Percentiles rank a stretch among this genome's conserved stretches.
Evolutionary conservation across 2,113 vertebrate species (phyloP).

Genomic region (Mionectes macconnelli): DNA sequence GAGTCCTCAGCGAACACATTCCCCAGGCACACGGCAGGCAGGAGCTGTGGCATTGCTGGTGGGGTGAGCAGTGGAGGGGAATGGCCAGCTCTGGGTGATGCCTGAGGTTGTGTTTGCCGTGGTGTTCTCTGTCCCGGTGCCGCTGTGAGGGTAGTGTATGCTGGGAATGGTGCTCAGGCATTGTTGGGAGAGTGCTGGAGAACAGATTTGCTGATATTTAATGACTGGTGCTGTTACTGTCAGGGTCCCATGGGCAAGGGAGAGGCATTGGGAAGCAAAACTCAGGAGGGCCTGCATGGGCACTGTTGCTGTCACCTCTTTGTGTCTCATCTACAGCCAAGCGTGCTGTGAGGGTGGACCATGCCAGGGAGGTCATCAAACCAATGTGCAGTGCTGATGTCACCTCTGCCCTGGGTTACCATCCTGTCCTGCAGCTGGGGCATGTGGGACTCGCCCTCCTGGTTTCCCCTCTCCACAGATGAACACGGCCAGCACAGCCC

Average conservation of each 20-base stretch:
- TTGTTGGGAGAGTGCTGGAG: background rate
- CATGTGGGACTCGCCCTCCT: accelerated
- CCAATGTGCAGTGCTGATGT: accelerated
- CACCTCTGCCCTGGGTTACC: background rate
- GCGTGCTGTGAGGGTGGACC: background rate
- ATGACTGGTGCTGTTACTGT: background rate
- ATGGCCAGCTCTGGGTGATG: accelerated
- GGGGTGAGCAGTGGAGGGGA: background rate
- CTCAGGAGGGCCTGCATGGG: accelerated
- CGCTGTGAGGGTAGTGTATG: accelerated
- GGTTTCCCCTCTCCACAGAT: background rate
- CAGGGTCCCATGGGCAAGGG: background rate
- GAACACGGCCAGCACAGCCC: accelerated
- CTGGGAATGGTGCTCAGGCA: background rate
- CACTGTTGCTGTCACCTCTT: background rate
- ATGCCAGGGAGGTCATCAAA: accelerated
- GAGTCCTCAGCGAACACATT: background rate
- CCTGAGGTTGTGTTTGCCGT: background rate
- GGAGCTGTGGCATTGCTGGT: background rate
- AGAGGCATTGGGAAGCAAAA: background rate
- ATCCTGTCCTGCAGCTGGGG: accelerated
- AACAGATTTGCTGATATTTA: background rate
- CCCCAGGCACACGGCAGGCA: accelerated
- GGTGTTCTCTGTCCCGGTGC: accelerated
- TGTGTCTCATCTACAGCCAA: background rate